A percentile compares a stretch with the other conserved stretches of the same genome.
Evolutionary conservation across 2,797 vertebrate genomes (phyloP).

Genomic region (Lophotriccus pileatus): DNA sequence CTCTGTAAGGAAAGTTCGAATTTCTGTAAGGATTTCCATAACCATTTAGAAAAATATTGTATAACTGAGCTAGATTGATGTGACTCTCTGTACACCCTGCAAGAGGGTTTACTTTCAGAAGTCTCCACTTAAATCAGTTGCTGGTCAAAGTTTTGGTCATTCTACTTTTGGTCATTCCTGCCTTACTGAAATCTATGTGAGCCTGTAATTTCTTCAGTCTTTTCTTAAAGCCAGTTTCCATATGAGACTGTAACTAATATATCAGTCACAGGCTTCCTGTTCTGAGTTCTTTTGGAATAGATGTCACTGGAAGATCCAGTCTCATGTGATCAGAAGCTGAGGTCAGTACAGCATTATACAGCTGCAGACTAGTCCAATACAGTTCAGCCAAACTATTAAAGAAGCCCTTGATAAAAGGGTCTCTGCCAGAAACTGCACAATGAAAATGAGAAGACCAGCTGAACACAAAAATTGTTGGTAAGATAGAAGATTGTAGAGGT

Average conservation of each 20-base stretch:
- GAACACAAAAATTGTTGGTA: not conserved
- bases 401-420: not conserved
- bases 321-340: not conserved
- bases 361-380: not conserved
- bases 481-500: not conserved
- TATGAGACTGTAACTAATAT: not conserved
- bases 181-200: not conserved
- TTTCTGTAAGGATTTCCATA: not conserved
- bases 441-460: not conserved
- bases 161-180: not conserved
- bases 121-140: not conserved
- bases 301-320: not conserved
- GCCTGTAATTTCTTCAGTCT: not conserved
- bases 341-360: not conserved
- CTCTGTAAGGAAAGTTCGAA: not conserved
- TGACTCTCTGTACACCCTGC: not conserved
- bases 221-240: not conserved
- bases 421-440: not conserved
- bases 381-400: not conserved
- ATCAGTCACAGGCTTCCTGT: not conserved
- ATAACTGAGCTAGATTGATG: not conserved
- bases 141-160: not conserved
- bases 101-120: not conserved
- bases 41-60: not conserved
- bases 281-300: not conserved